Base-by-base conservation (phyloP, 1,140 invertebrate species). In the Pseudachorutes palmiensis region DNA sequence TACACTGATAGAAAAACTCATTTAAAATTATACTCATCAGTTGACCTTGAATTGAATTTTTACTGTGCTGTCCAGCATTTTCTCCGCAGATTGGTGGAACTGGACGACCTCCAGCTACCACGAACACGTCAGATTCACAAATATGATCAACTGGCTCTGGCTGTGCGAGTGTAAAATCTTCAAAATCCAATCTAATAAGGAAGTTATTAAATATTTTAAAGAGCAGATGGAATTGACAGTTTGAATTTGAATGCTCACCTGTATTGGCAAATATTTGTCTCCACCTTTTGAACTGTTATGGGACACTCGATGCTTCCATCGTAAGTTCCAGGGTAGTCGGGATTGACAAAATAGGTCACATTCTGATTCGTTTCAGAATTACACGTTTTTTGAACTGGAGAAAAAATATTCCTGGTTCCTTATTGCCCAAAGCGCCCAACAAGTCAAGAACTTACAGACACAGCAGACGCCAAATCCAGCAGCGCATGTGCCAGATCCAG, bases 231-330 rank as follows among this genome's bases (percentile, higher is more conserved):
- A 31, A 48, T 65, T 29, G 2, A 22, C 3, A 49, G 12, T 55
- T 55, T 32, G 12, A 51, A 14, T 24, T 26, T 19, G 22, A 28
- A 24, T 19, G 31, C 64, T 73, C 75, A 87, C 88, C 88, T 87
- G 75, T 89, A 86, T 76, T 93, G 90, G 74, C 90, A 92, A 16
- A 92, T 84, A 72, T 88, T 86, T 0, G 84, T 81, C 76, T 87
- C 84, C 1, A 85, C 80, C 76, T 92, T 92, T 31, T 88, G 76
- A 16, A 93, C 78, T 0, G 88, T 91, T 0, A 92, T 82, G 74
- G 92, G 90, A 74, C 90, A 93, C 12, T 89, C 90, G 1, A 88
- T 85, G 0, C 88, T 88, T 0, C 83, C 86, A 71, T 91, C 87
- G 66, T 85, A 90, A 0, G 81, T 76, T 5, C 83, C 82, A 26